Evolutionary conservation across 2,888 invertebrate species (phyloP).

Genomic region (Psylliodes chrysocephalus): DNA sequence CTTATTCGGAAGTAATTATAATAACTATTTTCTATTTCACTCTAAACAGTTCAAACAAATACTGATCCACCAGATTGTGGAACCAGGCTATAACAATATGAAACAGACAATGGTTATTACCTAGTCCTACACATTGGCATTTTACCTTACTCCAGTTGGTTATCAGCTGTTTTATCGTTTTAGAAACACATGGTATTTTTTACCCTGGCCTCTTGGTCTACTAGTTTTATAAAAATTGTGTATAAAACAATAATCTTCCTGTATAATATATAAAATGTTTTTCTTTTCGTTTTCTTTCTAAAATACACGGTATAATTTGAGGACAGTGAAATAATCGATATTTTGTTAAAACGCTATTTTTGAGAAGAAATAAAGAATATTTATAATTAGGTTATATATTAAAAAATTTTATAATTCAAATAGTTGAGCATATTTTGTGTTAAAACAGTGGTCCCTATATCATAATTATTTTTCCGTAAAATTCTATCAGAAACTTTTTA

Average conservation of each 20-base stretch:
- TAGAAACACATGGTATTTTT: no score
- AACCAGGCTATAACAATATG: no score
- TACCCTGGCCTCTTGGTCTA: no score
- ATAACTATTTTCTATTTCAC: no score
- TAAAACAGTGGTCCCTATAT: conserved; percentile 32
- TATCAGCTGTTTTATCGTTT: no score
- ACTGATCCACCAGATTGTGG: no score
- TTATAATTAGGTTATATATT: conserved; percentile 5
- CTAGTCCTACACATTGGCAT: no score
- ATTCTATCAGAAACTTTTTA: no score
- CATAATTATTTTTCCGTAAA: neutral
- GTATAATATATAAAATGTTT: conserved; percentile 41
- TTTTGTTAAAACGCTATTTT: conserved; percentile 10
- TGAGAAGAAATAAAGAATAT: conserved; percentile 30
- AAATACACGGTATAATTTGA: conserved; percentile 36
- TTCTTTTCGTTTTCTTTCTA: conserved; percentile 28
- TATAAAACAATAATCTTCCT: conserved; percentile 39
- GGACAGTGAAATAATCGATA: conserved; percentile 24
- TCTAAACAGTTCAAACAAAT: no score
- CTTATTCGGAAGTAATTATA: no score
- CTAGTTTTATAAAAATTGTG: conserved; percentile 40
- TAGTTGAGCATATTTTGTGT: conserved; percentile 29
- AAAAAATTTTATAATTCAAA: conserved; percentile 28
- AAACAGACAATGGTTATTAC: no score
- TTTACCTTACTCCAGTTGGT: no score